Conservation (phyloP, 1,140 invertebrate genomes). For the Caenorhabditis briggsae region DNA sequence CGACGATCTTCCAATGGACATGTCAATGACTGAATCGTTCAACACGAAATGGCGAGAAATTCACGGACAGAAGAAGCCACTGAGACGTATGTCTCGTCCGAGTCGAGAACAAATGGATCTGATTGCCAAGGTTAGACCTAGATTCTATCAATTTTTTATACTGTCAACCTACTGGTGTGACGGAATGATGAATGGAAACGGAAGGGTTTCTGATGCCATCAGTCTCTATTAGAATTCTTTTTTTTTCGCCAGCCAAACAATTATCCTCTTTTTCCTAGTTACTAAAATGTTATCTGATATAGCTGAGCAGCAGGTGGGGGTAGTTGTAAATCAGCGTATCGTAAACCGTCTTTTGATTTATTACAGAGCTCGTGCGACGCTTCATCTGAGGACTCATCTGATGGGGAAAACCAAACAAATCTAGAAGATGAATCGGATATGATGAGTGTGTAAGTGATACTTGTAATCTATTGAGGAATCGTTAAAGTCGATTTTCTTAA, state of each 20-base stretch:
- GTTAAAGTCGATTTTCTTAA: background rate
- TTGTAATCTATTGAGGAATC: background rate
- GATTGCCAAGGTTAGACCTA: conserved; percentile 49
- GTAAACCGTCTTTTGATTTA: conserved; percentile 17
- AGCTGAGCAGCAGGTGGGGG: conserved; percentile 10
- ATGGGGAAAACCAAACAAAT: conserved; percentile 53
- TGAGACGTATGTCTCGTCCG: conserved; percentile 6
- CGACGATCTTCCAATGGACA: conserved; percentile 48
- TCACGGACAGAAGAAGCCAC: conserved; percentile 53
- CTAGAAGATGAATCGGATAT: conserved; percentile 27
- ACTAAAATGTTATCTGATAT: conserved; percentile 30
- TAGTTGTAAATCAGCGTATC: conserved; percentile 38
- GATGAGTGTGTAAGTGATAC: conserved; percentile 59
- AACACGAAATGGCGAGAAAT: conserved; percentile 63
- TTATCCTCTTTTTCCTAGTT: background rate
- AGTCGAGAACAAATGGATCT: conserved; percentile 47
- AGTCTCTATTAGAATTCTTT: background rate
- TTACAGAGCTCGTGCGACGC: conserved; percentile 65
- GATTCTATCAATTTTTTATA: conserved; percentile 5
- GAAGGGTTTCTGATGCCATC: background rate
- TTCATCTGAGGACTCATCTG: conserved; percentile 64
- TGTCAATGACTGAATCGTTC: conserved; percentile 57
- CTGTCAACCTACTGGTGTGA: conserved; percentile 1
- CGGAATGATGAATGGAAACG: conserved; percentile 15
- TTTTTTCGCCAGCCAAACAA: background rate